Conservation (phyloP, 2,113 vertebrate genomes). For the Pelobates fuscus region DNA sequence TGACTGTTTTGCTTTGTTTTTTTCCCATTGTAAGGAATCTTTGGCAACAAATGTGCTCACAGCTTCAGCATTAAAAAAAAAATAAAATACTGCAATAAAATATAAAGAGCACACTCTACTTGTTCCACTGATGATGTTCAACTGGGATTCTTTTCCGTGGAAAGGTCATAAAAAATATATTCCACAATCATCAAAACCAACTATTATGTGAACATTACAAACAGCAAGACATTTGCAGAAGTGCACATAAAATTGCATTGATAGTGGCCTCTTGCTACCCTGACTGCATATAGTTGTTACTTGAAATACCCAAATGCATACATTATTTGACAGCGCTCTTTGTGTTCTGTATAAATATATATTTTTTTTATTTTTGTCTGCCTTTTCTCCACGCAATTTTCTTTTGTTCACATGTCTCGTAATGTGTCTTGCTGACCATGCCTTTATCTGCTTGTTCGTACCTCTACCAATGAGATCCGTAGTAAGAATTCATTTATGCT, state of each 20-base stretch:
- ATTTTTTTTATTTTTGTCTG: not conserved
- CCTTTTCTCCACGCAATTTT: too few species aligned
- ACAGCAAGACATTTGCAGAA: not conserved
- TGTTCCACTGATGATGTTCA: not conserved
- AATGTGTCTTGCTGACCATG: not conserved
- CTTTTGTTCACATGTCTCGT: not conserved
- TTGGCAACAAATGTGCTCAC: too few species aligned
- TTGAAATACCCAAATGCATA: not conserved
- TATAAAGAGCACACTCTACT: not conserved
- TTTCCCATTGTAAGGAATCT: too few species aligned
- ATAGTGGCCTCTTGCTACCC: too few species aligned
- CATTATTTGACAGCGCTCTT: conserved; percentile 21
- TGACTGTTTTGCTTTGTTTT: too few species aligned
- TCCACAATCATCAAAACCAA: not conserved
- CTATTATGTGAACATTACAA: not conserved
- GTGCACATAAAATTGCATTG: too few species aligned
- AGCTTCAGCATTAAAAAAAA: too few species aligned
- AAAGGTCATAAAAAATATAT: conserved; percentile 4
- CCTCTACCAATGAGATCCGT: conserved; percentile 18
- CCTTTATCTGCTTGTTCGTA: conserved; percentile 7
- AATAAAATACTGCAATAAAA: not conserved
- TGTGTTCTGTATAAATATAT: not conserved
- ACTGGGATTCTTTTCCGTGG: not conserved
- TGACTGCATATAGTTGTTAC: not conserved
- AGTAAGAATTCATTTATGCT: not conserved